phyloP scores from a whole-genome alignment of 23 tunicate species.

The Diplosoma virens region DNA sequence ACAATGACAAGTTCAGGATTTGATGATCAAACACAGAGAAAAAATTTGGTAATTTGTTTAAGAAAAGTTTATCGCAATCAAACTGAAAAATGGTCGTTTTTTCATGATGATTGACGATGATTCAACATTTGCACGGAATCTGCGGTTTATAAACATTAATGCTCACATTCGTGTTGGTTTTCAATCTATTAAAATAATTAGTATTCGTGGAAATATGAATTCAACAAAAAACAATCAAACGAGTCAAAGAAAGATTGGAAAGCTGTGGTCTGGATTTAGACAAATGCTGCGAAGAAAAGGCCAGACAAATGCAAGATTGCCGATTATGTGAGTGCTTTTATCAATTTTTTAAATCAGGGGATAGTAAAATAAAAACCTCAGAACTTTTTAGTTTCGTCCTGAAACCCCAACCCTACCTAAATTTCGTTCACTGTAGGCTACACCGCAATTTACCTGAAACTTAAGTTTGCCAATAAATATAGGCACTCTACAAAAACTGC shows the following conservation, averaged over 20 bases:
- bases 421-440: too few species aligned
- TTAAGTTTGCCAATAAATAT: too few species aligned
- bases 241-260: neutral
- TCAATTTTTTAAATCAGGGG: too few species aligned
- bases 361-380: too few species aligned
- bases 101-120: neutral
- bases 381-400: too few species aligned
- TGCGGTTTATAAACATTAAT: neutral
- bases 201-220: neutral
- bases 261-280: neutral
- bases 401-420: too few species aligned
- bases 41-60: neutral
- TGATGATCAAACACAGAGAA: neutral
- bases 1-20: neutral
- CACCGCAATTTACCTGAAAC: too few species aligned
- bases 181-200: neutral
- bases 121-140: neutral
- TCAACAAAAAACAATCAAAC: neutral
- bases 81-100: neutral
- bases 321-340: too few species aligned
- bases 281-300: too few species aligned
- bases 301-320: too few species aligned
- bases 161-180: neutral
- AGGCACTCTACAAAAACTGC: too few species aligned
- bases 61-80: neutral